phyloP scores from a whole-genome alignment of 2,888 invertebrate genomes.

The Polymixis lichenea region DNA sequence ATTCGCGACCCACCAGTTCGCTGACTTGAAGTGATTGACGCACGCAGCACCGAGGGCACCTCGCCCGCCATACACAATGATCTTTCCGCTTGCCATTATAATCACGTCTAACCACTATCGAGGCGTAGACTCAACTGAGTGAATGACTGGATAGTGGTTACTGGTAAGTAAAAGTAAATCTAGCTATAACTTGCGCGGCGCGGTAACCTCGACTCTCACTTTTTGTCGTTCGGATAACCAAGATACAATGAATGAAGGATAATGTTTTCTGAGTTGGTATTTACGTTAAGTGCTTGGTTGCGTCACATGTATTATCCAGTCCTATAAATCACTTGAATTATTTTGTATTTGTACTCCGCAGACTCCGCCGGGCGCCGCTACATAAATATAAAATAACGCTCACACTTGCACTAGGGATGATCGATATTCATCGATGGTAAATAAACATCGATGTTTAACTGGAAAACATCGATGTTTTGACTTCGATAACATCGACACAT shows the following conservation, averaged over 20 bases:
- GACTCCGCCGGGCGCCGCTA: too few species aligned
- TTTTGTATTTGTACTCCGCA: too few species aligned
- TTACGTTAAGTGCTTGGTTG: not conserved
- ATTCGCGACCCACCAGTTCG: conserved; percentile 98
- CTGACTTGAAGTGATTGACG: conserved; percentile 96
- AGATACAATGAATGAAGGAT: conserved; percentile 62
- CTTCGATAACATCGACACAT: too few species aligned
- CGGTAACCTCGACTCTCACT: conserved; percentile 84
- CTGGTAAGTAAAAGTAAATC: conserved; percentile 68
- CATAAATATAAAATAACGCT: too few species aligned
- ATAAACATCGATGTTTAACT: too few species aligned
- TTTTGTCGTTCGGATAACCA: conserved; percentile 75
- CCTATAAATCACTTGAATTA: too few species aligned
- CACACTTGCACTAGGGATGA: too few species aligned
- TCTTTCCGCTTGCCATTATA: conserved; percentile 92
- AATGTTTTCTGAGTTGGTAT: conserved; percentile 40
- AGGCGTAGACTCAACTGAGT: conserved; percentile 71
- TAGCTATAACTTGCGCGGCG: conserved; percentile 72
- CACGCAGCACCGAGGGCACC: conserved; percentile 98
- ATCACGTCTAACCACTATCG: conserved; percentile 74
- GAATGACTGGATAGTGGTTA: conserved; percentile 59
- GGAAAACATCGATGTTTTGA: too few species aligned
- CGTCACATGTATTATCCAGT: not conserved
- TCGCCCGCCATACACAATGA: conserved; percentile 98
- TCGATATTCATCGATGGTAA: too few species aligned